Evolutionary conservation across 1,140 invertebrate species (phyloP).

Genomic region (Bradynema listronoti): DNA sequence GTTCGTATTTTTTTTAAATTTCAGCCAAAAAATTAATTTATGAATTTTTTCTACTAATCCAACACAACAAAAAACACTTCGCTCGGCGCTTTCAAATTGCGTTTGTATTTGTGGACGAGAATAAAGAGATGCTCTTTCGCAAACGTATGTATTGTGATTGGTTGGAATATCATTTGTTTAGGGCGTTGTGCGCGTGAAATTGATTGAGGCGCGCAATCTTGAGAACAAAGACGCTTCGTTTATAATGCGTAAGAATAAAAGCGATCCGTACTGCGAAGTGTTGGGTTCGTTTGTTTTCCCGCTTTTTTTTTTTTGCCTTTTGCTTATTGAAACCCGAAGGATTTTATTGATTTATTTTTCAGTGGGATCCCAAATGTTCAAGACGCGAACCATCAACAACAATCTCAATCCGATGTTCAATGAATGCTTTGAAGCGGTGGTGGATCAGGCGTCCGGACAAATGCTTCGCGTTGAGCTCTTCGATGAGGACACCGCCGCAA

Average conservation of each 20-base stretch:
- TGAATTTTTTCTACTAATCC: no score
- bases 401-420: slow-evolving; percentile 56
- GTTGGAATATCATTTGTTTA: slow-evolving; percentile 24
- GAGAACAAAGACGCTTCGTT: slow-evolving; percentile 54
- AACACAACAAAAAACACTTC: no score
- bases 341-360: slow-evolving; percentile 6
- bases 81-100: no score
- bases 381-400: slow-evolving; percentile 45
- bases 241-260: slow-evolving; percentile 47
- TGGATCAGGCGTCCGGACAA: slow-evolving; percentile 56
- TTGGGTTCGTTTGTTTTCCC: slow-evolving; percentile 38
- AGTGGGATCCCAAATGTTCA: slow-evolving; percentile 22
- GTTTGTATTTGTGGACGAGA: no score
- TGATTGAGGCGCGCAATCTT: slow-evolving; percentile 53
- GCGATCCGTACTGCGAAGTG: slow-evolving; percentile 54
- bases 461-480: slow-evolving; percentile 53
- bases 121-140: no score
- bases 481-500: slow-evolving; percentile 49
- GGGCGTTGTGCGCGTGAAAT: slow-evolving; percentile 54
- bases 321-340: no score
- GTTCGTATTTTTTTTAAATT: slow-evolving; percentile 23
- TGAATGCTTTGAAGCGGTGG: slow-evolving; percentile 57
- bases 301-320: neutral
- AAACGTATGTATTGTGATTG: no score
- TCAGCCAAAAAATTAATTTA: no score